A percentile compares a stretch with the other conserved stretches of the same genome.
These are phyloP conservation scores for Caenorhabditis angaria DNA, from an alignment of 2,888 invertebrate species.

Conservation along the genomic window DNA sequence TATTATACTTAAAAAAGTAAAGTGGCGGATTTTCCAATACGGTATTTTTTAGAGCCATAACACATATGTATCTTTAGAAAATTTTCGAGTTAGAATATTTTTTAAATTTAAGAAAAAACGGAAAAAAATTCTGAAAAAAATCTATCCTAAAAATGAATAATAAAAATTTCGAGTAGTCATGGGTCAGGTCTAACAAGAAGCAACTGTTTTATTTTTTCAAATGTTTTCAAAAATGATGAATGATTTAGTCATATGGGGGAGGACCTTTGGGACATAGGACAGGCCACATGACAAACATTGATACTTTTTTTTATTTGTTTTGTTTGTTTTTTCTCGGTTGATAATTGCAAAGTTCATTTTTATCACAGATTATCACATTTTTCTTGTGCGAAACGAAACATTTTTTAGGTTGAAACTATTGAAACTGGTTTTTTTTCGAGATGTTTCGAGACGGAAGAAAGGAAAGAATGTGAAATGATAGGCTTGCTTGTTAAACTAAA, in stretches of 20 bases:
- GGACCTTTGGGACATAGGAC: neutral
- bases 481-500: neutral
- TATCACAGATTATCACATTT: conserved; percentile 1
- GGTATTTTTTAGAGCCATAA: no score
- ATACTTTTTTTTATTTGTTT: neutral
- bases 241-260: neutral
- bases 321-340: neutral
- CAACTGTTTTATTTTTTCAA: neutral
- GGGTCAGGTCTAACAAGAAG: neutral
- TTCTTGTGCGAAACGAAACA: neutral
- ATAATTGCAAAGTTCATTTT: neutral
- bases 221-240: conserved; percentile 4
- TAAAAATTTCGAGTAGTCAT: no score
- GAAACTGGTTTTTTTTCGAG: neutral
- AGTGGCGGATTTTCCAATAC: no score
- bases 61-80: no score
- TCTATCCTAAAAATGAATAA: no score
- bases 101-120: no score
- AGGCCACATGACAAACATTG: neutral
- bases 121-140: no score
- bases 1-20: no score
- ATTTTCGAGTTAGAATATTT: no score
- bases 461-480: neutral
- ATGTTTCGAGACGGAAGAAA: neutral
- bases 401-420: neutral